A percentile compares a stretch with the other conserved stretches of the same genome.
These are phyloP conservation scores for Hermaeophaga mercurialis DNA, from an alignment of 2,888 invertebrate species.

Conservation along the genomic window DNA sequence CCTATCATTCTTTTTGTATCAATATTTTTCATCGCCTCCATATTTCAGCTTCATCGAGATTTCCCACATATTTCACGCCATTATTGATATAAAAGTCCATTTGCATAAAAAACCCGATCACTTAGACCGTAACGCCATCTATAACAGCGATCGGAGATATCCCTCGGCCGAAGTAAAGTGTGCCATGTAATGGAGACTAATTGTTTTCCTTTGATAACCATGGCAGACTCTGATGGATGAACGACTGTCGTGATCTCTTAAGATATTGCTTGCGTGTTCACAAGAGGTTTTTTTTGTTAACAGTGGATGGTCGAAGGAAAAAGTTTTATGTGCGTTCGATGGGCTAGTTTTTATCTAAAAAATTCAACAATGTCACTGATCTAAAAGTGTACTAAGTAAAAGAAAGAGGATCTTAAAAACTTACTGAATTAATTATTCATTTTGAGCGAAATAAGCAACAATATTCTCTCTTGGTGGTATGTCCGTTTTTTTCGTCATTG, in stretches of 20 bases:
- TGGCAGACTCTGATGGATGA: constrained; percentile 44
- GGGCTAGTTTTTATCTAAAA: too few relatives aligned
- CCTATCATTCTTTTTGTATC: too few relatives aligned
- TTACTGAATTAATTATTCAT: too few relatives aligned
- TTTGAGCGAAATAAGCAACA: too few relatives aligned
- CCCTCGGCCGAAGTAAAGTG: constrained; percentile 29
- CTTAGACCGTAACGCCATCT: background rate
- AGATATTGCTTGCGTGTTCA: constrained; percentile 23
- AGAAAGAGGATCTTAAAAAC: too few relatives aligned
- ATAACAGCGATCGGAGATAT: constrained; percentile 11
- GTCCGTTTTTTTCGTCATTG: too few relatives aligned
- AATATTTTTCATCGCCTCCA: background rate
- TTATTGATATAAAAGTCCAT: constrained; percentile 7
- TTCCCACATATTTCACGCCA: background rate
- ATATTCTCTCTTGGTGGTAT: too few relatives aligned
- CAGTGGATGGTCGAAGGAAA: too few relatives aligned
- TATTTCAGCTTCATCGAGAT: background rate
- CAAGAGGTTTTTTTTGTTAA: background rate
- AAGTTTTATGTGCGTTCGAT: too few relatives aligned
- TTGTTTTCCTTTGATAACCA: constrained; percentile 39
- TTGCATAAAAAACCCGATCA: constrained; percentile 4
- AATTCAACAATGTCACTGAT: too few relatives aligned
- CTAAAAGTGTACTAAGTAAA: too few relatives aligned
- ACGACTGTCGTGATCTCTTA: constrained; percentile 37
- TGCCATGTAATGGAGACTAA: constrained; percentile 45